Base-by-base conservation (phyloP, 2,888 invertebrate species). In the Scrobipalpa atriplicella region DNA sequence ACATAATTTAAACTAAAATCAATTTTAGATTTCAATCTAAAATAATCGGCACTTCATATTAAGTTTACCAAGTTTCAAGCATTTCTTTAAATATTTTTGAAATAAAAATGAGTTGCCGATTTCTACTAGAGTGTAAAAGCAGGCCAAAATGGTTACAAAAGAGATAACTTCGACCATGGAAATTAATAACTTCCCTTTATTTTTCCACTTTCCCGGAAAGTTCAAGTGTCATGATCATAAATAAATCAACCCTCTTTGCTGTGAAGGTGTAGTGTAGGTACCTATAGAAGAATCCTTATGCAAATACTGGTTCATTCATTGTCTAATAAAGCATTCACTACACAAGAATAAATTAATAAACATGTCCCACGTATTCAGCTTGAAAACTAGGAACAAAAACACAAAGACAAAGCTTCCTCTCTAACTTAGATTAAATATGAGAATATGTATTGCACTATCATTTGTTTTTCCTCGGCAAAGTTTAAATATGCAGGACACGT, bases 1-100 rank as follows among this genome's bases (percentile, higher is more conserved):
- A 47, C 47, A 47, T 47, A 47, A 47, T 47, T 47, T 47, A n/a
- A 47, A 47, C 47, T 47, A 47, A 47, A 47, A 47, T 16, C 47
- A n/a, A 16, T n/a, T 47, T 47, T 3, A 47, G 47, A n/a, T 47
- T 47, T 47, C 47, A 47, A 47, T 47, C 5, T 29, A 5, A 29
- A 29, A 5, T 29, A 29, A 29, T 29, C 29, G 29, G 5, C 29
- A 29, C 29, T 29, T 29, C n/a, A 16, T 47, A 47, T 47, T n/a
- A n/a, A n/a, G 47, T 47, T 47, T 47, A 47, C 47, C 6, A 47
- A 47, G 47, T 47, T 47, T 47, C n/a, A 47, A 47, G n/a, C 13
- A 41, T 41, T 41, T 41, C n/a, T n/a, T n/a, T n/a, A n/a, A n/a
- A n/a, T n/a, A n/a, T n/a, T 11, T 8, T 41, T 41, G 41, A 41